A percentile compares a stretch with the other conserved stretches of the same genome.
phyloP scores from a whole-genome alignment of 1,140 invertebrate genomes.

The Lasioglossum albipes region DNA sequence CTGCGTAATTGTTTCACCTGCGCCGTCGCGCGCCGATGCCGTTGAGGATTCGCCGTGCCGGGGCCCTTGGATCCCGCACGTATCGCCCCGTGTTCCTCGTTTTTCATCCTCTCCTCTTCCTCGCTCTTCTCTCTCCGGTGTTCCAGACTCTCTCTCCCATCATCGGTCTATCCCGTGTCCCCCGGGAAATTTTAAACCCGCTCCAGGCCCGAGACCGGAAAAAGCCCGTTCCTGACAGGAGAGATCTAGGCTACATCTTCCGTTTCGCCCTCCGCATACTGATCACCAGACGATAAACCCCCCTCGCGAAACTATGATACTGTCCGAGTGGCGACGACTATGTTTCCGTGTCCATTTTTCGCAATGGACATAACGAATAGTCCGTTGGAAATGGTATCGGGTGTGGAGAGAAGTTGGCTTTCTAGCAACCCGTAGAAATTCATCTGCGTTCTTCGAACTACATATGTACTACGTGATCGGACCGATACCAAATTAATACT shows the following conservation, averaged over 20 bases:
- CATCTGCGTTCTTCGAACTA: too few relatives aligned
- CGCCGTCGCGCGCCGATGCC: neutral
- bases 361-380: neutral
- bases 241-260: slow-evolving; percentile 17
- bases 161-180: slow-evolving; percentile 34
- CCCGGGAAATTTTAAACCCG: slow-evolving; percentile 47
- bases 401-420: too few relatives aligned
- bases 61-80: slow-evolving; percentile 16
- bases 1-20: slow-evolving; percentile 4
- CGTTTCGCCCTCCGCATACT: slow-evolving; percentile 29
- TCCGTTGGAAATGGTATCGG: too few relatives aligned
- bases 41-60: neutral
- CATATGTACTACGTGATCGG: too few relatives aligned
- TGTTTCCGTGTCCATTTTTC: neutral
- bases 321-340: neutral
- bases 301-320: neutral
- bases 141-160: slow-evolving; percentile 3
- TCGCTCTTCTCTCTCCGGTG: neutral
- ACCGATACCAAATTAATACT: too few relatives aligned
- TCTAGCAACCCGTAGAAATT: too few relatives aligned
- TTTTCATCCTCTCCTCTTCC: slow-evolving; percentile 22
- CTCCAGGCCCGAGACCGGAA: neutral
- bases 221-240: neutral
- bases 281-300: slow-evolving; percentile 23
- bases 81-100: slow-evolving; percentile 16